phyloP scores from a whole-genome alignment of 1,140 invertebrate genomes.

The Ostrea edulis region DNA sequence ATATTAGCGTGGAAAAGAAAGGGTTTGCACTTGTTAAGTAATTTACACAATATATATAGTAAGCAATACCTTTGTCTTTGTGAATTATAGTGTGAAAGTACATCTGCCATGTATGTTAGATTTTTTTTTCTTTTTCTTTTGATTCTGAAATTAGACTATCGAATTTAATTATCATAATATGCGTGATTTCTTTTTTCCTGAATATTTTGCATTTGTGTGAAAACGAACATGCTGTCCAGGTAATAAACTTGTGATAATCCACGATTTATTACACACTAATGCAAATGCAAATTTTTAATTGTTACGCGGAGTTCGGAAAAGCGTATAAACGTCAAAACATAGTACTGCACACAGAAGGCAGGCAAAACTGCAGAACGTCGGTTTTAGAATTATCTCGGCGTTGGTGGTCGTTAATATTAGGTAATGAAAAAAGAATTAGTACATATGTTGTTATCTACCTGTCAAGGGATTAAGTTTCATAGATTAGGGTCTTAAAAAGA shows the following conservation, averaged over 20 bases:
- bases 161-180: background rate
- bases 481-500: constrained; percentile 21
- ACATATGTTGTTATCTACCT: constrained; percentile 19
- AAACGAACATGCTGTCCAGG: constrained; percentile 17
- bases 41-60: too few relatives aligned
- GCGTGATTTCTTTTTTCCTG: background rate
- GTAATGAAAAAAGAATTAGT: constrained; percentile 22
- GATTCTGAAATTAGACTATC: constrained; percentile 3
- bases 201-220: constrained; percentile 28
- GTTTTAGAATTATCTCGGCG: background rate
- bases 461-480: constrained; percentile 10
- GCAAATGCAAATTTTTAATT: constrained; percentile 1
- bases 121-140: background rate
- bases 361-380: background rate
- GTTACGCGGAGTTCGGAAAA: background rate
- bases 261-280: constrained; percentile 19
- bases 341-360: background rate
- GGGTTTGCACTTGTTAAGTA: background rate
- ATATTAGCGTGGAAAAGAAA: background rate
- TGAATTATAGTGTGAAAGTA: background rate
- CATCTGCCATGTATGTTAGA: background rate
- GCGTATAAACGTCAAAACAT: background rate
- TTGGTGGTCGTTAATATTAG: constrained; percentile 19
- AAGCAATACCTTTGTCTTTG: too few relatives aligned
- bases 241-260: constrained; percentile 31